A percentile compares a stretch with the other conserved stretches of the same genome.
Conservation (phyloP, 2,113 vertebrate genomes). For the Corvus moneduloides region DNA sequence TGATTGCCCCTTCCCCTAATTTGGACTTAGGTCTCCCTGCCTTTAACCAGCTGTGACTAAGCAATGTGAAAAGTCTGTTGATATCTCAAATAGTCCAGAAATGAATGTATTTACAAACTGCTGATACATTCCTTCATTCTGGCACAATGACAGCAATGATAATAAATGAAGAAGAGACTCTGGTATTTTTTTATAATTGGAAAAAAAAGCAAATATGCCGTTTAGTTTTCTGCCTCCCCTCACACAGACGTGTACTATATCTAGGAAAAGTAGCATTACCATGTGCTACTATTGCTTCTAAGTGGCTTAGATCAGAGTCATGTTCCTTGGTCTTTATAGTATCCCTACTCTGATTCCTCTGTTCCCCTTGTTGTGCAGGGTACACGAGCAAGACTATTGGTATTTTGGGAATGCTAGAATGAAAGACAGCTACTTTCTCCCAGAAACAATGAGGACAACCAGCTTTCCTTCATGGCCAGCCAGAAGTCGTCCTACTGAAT, state of each 20-base stretch:
- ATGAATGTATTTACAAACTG: not conserved
- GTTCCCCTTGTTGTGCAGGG: not conserved
- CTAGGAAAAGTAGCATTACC: not conserved
- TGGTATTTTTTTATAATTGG: not conserved
- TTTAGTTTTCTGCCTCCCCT: not conserved
- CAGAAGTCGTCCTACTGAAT: not conserved
- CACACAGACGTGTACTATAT: not conserved
- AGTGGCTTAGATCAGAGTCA: not conserved
- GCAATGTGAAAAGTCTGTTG: not conserved
- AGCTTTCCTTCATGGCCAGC: not conserved
- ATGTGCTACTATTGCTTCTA: not conserved
- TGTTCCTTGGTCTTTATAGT: not conserved
- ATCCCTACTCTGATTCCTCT: not conserved
- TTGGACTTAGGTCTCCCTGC: not conserved
- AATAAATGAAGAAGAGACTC: not conserved
- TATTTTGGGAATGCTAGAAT: not conserved
- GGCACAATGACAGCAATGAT: not conserved
- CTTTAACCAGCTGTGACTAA: not conserved
- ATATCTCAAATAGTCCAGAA: not conserved
- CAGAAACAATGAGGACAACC: not conserved
- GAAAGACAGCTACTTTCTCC: not conserved
- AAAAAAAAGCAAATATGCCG: not conserved
- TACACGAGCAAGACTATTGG: not conserved
- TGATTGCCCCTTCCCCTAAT: not conserved
- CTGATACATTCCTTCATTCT: not conserved